phyloP scores from a whole-genome alignment of 2,888 invertebrate genomes.

The Pollenia angustigena region DNA sequence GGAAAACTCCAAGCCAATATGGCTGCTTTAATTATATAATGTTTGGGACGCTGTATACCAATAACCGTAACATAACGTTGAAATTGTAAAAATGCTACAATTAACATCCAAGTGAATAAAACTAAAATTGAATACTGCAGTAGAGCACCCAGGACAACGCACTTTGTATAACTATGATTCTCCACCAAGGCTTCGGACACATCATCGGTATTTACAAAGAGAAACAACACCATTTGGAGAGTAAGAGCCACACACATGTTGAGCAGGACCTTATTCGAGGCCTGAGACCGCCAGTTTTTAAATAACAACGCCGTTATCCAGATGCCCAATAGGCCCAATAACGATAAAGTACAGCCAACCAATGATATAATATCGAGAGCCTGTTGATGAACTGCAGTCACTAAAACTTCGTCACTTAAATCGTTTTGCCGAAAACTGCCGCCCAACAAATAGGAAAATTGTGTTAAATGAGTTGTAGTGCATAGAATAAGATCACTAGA shows the following conservation, averaged over 20 bases:
- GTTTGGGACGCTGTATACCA: slow-evolving; percentile 85
- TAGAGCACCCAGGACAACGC: slow-evolving; percentile 86
- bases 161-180: slow-evolving; percentile 81
- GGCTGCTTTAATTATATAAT: slow-evolving; percentile 87
- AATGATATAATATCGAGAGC: slow-evolving; percentile 86
- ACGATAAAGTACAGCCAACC: slow-evolving; percentile 86
- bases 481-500: slow-evolving; percentile 83
- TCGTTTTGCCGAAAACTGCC: slow-evolving; percentile 79
- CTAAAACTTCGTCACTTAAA: slow-evolving; percentile 78
- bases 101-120: slow-evolving; percentile 90
- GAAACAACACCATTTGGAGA: slow-evolving; percentile 85
- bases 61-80: slow-evolving; percentile 88
- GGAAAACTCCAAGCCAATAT: slow-evolving; percentile 88
- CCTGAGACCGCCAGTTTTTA: slow-evolving; percentile 86
- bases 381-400: slow-evolving; percentile 82
- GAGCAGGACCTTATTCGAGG: slow-evolving; percentile 88
- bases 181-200: slow-evolving; percentile 77
- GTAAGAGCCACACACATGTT: slow-evolving; percentile 87
- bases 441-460: slow-evolving; percentile 86
- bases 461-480: slow-evolving; percentile 86
- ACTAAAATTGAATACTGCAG: slow-evolving; percentile 89
- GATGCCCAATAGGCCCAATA: slow-evolving; percentile 86
- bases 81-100: slow-evolving; percentile 88
- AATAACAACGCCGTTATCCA: slow-evolving; percentile 87
- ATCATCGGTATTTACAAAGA: slow-evolving; percentile 80